A percentile compares a stretch with the other conserved stretches of the same genome.
Evolutionary conservation across 2,113 vertebrate genomes (phyloP).

Genomic region (Hoplias malabaricus): DNA sequence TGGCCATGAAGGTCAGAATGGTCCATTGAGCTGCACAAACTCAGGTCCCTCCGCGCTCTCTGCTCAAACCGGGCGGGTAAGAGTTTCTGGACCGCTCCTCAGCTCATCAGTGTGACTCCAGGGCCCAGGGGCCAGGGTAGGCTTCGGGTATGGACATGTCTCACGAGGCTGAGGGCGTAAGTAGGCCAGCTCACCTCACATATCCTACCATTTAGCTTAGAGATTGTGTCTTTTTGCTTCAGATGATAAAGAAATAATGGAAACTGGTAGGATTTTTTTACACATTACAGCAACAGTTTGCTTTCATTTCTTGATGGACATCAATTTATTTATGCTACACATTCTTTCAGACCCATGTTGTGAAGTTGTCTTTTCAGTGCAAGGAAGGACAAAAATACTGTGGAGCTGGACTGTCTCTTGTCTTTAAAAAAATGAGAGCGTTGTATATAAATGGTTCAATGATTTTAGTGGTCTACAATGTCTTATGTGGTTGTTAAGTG

Average conservation of each 20-base stretch:
- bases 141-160: background rate
- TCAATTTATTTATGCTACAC: too few species aligned
- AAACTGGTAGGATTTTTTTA: background rate
- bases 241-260: background rate
- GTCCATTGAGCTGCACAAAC: constrained; percentile 72
- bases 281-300: too few species aligned
- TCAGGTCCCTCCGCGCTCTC: constrained; percentile 27
- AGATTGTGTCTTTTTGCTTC: background rate
- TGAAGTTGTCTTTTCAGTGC: too few species aligned
- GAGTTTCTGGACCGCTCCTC: constrained; percentile 14
- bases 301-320: too few species aligned
- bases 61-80: background rate
- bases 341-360: too few species aligned
- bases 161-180: background rate
- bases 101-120: constrained; percentile 22
- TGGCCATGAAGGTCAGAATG: constrained; percentile 65
- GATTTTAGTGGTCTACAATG: too few species aligned
- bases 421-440: too few species aligned
- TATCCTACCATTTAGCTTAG: background rate
- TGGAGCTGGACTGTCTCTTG: too few species aligned
- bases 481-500: too few species aligned
- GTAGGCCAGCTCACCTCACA: background rate
- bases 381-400: too few species aligned
- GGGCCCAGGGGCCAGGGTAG: background rate
- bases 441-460: too few species aligned